Conservation (phyloP, 2,113 vertebrate species). For the Muscicapa adusta region DNA sequence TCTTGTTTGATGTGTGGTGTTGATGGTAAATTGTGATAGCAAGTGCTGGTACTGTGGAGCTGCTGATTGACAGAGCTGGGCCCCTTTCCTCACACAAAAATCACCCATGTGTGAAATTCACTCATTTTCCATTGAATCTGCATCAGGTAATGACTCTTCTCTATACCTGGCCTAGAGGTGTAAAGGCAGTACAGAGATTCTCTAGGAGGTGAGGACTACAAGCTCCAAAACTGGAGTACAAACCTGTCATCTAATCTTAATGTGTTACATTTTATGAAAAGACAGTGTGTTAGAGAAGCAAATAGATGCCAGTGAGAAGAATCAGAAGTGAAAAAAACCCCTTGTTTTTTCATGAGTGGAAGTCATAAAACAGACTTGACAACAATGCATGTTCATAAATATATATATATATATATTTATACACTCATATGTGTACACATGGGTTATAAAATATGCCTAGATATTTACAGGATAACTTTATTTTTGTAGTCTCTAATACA, state of each 20-base stretch:
- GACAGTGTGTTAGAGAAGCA: background rate
- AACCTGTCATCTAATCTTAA: background rate
- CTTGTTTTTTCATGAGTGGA: background rate
- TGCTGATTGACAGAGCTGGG: background rate
- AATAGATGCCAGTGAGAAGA: background rate
- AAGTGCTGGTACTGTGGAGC: background rate
- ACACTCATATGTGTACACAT: rapidly evolving
- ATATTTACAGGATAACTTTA: background rate
- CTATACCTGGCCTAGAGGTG: background rate
- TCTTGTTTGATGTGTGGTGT: background rate
- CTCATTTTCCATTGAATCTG: background rate
- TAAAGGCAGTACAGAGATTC: background rate
- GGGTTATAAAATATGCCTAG: background rate
- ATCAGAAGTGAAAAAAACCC: background rate
- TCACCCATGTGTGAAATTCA: background rate
- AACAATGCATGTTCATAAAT: background rate
- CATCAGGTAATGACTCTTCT: background rate
- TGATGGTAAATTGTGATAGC: background rate
- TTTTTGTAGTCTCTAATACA: background rate
- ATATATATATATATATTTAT: no score
- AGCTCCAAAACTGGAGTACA: background rate
- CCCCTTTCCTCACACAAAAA: background rate
- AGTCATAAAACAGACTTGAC: background rate
- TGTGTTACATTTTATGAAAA: background rate
- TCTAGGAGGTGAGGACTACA: background rate